These are phyloP conservation scores for Hydra vulgaris DNA, from an alignment of 30 jellyfish, hydroid and myxozoan genomes.

Conservation along the genomic window DNA sequence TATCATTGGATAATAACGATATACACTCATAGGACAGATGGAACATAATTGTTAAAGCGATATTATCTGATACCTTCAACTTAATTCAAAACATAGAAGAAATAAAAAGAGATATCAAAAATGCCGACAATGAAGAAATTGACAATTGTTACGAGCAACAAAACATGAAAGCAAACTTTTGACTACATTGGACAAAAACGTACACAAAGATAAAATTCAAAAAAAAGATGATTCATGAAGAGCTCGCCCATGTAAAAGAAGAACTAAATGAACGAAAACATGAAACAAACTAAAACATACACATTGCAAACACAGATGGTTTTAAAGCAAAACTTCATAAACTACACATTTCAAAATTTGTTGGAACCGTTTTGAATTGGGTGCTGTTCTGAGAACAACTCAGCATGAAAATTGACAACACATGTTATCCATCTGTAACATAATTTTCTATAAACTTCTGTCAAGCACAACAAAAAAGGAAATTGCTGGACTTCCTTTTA, in stretches of 20 bases:
- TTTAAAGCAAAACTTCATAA: constrained; percentile 18
- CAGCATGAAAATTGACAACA: constrained; percentile 47
- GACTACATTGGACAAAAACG: not conserved
- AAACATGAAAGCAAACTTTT: not conserved
- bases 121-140: not conserved
- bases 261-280: too few relatives aligned
- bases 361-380: constrained; percentile 44
- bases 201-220: not conserved
- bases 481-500: too few relatives aligned
- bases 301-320: not conserved
- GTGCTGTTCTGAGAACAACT: too few relatives aligned
- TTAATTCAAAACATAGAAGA: too few relatives aligned
- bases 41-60: too few relatives aligned
- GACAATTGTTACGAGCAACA: not conserved
- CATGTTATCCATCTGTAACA: constrained; percentile 4
- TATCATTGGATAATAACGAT: too few relatives aligned
- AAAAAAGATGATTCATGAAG: not conserved
- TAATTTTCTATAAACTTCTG: constrained; percentile 22
- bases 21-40: too few relatives aligned
- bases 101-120: not conserved
- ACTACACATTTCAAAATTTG: constrained; percentile 13
- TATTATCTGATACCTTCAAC: too few relatives aligned
- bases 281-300: too few relatives aligned
- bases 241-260: too few relatives aligned
- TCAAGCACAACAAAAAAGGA: constrained; percentile 23